Base-by-base conservation (phyloP, 2,888 invertebrate genomes). In the Synanthedon myopaeformis region DNA sequence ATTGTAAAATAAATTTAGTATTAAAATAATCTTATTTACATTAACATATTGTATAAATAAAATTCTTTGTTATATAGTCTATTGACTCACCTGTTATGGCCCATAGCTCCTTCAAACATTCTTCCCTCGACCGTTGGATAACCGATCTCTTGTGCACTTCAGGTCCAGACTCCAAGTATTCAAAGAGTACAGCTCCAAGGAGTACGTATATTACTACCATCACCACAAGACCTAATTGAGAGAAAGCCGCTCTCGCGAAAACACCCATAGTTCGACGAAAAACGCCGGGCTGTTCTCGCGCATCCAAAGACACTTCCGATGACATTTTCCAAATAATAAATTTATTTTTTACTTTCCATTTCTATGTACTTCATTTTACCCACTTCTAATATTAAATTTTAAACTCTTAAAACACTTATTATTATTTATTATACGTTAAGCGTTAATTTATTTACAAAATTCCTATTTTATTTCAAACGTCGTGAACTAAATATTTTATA, bases 141-240 rank as follows among this genome's bases (percentile, higher is more conserved):
- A 89, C 89, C 1, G 90, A 90, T 59, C 91, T 87, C 70, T 91
- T 91, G 64, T 90, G 88, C 60, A 91, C 85, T 64, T 91, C 91
- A 57, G 90, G 89, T n/a, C 91, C 92, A 12, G 92, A 91, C 76
- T 95, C 95, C 66, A 95, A 82, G 59, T 91, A 88, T 67, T 92
- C 91, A 76, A 95, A 95, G 60, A 94, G 88, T 61, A 93, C 81
- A 48, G 94, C 94, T 54, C 94, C 94, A 63, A 92, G 83, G 57
- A 94, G 88, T 58, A 93, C 92, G 75, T 94, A 94, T 53, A 89
- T 89, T 56, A 93, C 90, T 60, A 95, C 94, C 55, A 94, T 79
- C 28, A 91, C 85, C 71, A 93, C 92, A 57, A 94, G 82, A 11
- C 94, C 94, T 51, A 92, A 74, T 74, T 92, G 92, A 11, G 92